Conservation (phyloP, 2,113 vertebrate genomes). For the Peromyscus californicus region DNA sequence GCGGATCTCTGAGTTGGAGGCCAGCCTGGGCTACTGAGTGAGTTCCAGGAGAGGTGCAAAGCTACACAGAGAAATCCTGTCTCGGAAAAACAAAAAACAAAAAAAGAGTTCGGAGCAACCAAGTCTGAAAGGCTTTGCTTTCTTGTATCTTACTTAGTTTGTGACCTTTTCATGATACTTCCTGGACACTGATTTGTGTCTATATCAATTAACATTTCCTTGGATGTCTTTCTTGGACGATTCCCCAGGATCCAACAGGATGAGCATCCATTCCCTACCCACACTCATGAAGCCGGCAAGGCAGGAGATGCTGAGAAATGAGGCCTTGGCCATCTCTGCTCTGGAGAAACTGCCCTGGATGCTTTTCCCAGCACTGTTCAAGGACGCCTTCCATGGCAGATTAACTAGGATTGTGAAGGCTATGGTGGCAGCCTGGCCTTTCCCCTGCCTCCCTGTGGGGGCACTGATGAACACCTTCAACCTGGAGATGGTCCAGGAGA, state of each 20-base stretch:
- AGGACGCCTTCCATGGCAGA: neutral
- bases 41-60: too few species aligned
- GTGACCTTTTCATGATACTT: neutral
- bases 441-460: neutral
- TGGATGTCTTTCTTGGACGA: neutral
- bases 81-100: too few species aligned
- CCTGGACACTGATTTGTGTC: neutral
- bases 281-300: neutral
- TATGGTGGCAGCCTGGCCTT: neutral
- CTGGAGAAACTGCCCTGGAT: accelerated
- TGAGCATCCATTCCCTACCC: neutral
- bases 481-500: too few species aligned
- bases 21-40: too few species aligned
- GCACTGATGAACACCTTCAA: neutral
- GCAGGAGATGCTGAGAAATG: neutral
- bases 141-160: neutral
- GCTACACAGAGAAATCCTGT: too few species aligned
- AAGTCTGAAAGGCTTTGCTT: neutral
- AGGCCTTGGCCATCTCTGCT: neutral
- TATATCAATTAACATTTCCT: neutral
- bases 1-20: too few species aligned
- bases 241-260: neutral
- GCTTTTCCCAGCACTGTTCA: neutral
- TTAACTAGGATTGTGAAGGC: neutral
- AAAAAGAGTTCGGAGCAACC: too few species aligned